Evolutionary conservation across 2,888 invertebrate species (phyloP).

Genomic region (Mesorhabditis spiculigera): DNA sequence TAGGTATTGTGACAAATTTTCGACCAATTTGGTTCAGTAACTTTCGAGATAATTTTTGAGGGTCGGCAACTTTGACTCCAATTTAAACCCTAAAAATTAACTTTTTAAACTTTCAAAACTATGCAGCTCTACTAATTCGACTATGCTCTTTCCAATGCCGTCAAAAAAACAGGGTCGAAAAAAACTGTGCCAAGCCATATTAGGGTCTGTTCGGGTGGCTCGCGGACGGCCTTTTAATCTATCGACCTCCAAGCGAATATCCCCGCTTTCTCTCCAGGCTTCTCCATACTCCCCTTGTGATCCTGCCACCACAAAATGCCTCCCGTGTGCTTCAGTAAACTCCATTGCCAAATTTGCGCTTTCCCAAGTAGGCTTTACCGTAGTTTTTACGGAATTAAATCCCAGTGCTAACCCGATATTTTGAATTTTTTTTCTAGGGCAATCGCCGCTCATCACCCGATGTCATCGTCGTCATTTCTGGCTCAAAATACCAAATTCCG

Average conservation of each 20-base stretch:
- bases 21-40: too few species aligned
- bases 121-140: too few species aligned
- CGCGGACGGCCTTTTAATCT: conserved; percentile 16
- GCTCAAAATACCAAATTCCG: conserved; percentile 34
- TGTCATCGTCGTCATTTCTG: conserved; percentile 44
- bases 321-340: not conserved
- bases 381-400: conserved; percentile 19
- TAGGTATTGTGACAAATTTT: too few species aligned
- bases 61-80: too few species aligned
- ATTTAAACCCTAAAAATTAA: too few species aligned
- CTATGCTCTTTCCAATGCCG: too few species aligned
- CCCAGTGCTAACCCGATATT: conserved; percentile 19
- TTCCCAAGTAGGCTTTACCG: conserved; percentile 6
- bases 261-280: conserved; percentile 18
- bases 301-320: conserved; percentile 17
- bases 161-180: too few species aligned
- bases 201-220: too few species aligned
- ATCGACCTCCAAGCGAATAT: conserved; percentile 8
- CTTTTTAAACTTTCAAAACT: too few species aligned
- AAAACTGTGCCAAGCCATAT: too few species aligned
- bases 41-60: too few species aligned
- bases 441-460: conserved; percentile 46
- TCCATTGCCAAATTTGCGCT: not conserved
- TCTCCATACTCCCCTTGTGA: conserved; percentile 30
- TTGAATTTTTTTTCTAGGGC: conserved; percentile 34